Conservation (phyloP, 2,888 invertebrate genomes). For the Drosophila helvetica region DNA sequence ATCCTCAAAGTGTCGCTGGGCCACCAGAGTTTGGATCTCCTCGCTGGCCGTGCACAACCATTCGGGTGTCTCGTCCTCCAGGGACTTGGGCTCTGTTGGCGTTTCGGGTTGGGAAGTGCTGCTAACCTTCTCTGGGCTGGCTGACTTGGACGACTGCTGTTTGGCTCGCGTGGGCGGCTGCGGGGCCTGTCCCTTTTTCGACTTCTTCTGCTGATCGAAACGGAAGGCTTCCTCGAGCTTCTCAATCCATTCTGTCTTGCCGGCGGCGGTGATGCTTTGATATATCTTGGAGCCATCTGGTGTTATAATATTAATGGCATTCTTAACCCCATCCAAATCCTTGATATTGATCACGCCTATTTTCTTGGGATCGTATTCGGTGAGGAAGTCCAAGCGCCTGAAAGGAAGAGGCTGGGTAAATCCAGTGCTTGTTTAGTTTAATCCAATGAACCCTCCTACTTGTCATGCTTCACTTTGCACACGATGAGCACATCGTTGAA, state of each 20-base stretch:
- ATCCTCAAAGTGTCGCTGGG: constrained; percentile 97
- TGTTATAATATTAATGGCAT: constrained; percentile 96
- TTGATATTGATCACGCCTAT: constrained; percentile 97
- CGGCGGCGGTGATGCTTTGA: constrained; percentile 92
- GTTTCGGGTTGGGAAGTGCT: constrained; percentile 44
- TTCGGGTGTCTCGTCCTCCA: constrained; percentile 86
- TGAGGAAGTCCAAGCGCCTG: constrained; percentile 83
- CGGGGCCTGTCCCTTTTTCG: constrained; percentile 85
- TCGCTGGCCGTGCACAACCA: constrained; percentile 96
- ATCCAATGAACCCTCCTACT: constrained; percentile 60
- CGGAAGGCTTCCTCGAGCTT: constrained; percentile 96
- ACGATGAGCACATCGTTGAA: constrained; percentile 96
- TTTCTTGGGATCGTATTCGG: constrained; percentile 87
- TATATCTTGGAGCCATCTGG: constrained; percentile 97
- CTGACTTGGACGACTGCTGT: constrained; percentile 46
- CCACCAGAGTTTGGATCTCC: constrained; percentile 96
- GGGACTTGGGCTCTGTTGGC: constrained; percentile 69
- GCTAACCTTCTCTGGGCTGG: constrained; percentile 54
- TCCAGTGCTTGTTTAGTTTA: neutral
- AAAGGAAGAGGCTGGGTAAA: neutral
- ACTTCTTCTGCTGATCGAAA: constrained; percentile 85
- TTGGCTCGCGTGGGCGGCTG: constrained; percentile 80
- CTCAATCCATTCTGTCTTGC: constrained; percentile 95
- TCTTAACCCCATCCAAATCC: constrained; percentile 94
- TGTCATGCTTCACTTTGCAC: constrained; percentile 87